Conservation (phyloP, 2,797 vertebrate species). For the Clarias platycephalus region DNA sequence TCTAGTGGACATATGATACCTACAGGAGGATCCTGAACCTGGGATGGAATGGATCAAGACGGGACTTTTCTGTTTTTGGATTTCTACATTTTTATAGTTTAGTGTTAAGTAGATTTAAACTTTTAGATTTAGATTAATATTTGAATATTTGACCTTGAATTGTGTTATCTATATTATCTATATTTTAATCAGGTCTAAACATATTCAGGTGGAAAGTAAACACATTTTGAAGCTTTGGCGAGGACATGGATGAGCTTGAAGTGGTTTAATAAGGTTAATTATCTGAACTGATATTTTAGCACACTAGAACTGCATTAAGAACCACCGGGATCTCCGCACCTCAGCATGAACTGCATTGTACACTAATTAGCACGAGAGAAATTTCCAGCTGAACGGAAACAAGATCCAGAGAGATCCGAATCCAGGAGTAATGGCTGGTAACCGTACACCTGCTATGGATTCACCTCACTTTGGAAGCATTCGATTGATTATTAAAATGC, state of each 20-base stretch:
- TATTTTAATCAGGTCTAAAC: background rate
- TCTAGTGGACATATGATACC: background rate
- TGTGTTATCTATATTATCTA: background rate
- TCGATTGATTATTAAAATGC: conserved; percentile 55
- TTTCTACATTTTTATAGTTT: background rate
- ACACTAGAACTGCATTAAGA: background rate
- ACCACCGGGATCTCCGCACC: background rate
- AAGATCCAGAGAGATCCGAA: conserved; percentile 10
- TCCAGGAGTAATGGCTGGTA: conserved; percentile 33
- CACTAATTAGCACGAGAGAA: conserved; percentile 2
- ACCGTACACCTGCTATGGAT: conserved; percentile 49
- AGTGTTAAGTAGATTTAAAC: no score
- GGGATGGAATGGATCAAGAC: background rate
- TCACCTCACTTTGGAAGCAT: conserved; percentile 36
- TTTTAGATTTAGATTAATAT: background rate
- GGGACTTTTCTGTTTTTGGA: no score
- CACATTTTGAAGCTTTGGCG: background rate
- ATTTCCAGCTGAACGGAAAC: conserved; percentile 17
- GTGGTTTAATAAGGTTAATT: background rate
- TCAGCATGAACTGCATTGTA: background rate
- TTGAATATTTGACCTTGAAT: background rate
- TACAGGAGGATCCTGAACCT: background rate
- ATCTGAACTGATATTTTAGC: background rate
- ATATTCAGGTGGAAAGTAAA: background rate
- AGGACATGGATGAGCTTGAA: background rate